These are phyloP conservation scores for Argya squamiceps DNA, from an alignment of 2,797 vertebrate species.

Conservation along the genomic window DNA sequence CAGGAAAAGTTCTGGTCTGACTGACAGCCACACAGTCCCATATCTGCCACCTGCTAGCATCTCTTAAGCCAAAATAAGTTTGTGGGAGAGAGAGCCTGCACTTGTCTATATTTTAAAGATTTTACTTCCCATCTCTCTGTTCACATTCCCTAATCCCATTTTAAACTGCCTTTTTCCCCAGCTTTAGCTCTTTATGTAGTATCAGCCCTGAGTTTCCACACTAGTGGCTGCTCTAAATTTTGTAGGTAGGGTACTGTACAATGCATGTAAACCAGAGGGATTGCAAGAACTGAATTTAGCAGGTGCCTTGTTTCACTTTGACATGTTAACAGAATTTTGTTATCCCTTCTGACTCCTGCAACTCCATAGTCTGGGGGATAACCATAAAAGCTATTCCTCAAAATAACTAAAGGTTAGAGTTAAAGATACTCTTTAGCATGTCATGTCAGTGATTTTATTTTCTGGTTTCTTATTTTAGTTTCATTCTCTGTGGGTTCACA, in stretches of 20 bases:
- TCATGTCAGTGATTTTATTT: not conserved
- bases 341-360: not conserved
- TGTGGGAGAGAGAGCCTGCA: not conserved
- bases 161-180: not conserved
- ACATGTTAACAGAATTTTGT: not conserved
- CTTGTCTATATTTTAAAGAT: not conserved
- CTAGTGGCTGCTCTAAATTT: not conserved
- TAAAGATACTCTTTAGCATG: not conserved
- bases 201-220: not conserved
- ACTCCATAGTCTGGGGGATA: not conserved
- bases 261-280: not conserved
- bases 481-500: not conserved
- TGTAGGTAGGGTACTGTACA: not conserved
- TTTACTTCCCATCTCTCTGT: not conserved
- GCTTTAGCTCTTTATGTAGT: not conserved
- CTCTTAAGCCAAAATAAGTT: conserved; percentile 68
- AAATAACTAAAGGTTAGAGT: not conserved
- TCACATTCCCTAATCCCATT: not conserved
- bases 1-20: conserved; percentile 76
- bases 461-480: not conserved
- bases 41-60: conserved; percentile 76
- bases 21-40: conserved; percentile 48
- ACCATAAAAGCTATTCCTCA: not conserved
- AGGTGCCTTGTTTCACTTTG: not conserved
- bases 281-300: not conserved